Evolutionary conservation across 2,113 vertebrate species (phyloP).

Genomic region (Sebastes schlegelii): DNA sequence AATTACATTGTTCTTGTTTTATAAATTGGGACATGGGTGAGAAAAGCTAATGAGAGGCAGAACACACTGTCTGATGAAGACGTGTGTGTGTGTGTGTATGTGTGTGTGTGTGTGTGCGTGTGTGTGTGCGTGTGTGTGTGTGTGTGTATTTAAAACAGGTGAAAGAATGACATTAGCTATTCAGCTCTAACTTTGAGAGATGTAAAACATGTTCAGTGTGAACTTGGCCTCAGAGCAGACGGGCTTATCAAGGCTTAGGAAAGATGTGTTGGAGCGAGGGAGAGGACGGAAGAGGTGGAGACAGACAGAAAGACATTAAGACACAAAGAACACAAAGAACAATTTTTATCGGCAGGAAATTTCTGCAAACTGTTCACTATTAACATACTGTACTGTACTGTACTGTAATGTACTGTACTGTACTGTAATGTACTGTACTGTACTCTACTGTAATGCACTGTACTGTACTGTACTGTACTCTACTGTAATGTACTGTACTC

Average conservation of each 20-base stretch:
- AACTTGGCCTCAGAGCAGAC: constrained; percentile 64
- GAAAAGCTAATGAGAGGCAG: constrained; percentile 57
- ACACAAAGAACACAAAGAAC: background rate
- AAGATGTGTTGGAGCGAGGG: background rate
- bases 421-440: too few species aligned
- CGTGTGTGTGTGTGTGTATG: constrained; percentile 19
- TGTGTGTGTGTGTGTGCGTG: constrained; percentile 13
- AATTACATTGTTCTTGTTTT: constrained; percentile 63
- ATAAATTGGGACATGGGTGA: constrained; percentile 69
- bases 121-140: constrained; percentile 1
- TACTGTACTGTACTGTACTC: too few species aligned
- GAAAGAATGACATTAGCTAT: constrained; percentile 60
- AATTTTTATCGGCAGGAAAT: background rate
- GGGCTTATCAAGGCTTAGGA: constrained; percentile 48
- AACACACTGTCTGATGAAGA: constrained; percentile 36
- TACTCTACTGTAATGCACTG: too few species aligned
- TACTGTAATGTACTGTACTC: too few species aligned
- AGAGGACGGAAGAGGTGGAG: constrained; percentile 10
- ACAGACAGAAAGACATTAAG: background rate
- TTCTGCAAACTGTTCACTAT: too few species aligned
- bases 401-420: too few species aligned
- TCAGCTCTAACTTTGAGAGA: constrained; percentile 72
- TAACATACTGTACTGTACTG: too few species aligned
- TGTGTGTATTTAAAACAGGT: constrained; percentile 39
- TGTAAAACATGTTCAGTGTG: constrained; percentile 53